A percentile compares a stretch with the other conserved stretches of the same genome.
Conservation (phyloP, 2,797 vertebrate genomes). For the Perodicticus potto region DNA sequence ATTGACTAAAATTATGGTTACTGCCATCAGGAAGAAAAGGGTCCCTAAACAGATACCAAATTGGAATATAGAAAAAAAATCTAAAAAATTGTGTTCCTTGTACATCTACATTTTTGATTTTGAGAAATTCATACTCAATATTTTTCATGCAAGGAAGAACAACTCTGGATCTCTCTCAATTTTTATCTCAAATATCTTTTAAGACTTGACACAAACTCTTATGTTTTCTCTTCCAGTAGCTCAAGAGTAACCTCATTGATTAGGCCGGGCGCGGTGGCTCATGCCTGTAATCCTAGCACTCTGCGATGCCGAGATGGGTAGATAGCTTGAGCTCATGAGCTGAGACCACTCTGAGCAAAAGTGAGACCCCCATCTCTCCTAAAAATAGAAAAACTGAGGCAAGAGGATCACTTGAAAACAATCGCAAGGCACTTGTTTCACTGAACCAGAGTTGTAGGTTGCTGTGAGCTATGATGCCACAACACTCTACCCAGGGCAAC, state of each 20-base stretch:
- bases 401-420: no score
- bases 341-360: no score
- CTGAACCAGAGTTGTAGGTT: no score
- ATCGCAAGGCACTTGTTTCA: no score
- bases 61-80: not conserved
- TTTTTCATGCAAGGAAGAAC: not conserved
- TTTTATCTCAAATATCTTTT: conserved; percentile 18
- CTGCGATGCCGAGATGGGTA: no score
- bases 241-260: not conserved
- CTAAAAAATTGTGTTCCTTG: not conserved
- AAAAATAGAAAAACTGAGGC: no score
- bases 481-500: no score
- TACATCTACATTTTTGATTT: not conserved
- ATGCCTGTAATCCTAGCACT: no score
- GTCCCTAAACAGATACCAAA: not conserved
- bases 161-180: not conserved
- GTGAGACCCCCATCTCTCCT: no score
- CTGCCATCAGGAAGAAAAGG: not conserved
- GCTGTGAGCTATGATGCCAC: no score
- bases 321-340: no score
- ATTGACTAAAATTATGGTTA: conserved; percentile 27
- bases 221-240: not conserved
- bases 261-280: no score
- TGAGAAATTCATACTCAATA: not conserved
- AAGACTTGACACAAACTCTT: not conserved